Conservation (phyloP, 2,797 vertebrate species). For the Lophius americanus region DNA sequence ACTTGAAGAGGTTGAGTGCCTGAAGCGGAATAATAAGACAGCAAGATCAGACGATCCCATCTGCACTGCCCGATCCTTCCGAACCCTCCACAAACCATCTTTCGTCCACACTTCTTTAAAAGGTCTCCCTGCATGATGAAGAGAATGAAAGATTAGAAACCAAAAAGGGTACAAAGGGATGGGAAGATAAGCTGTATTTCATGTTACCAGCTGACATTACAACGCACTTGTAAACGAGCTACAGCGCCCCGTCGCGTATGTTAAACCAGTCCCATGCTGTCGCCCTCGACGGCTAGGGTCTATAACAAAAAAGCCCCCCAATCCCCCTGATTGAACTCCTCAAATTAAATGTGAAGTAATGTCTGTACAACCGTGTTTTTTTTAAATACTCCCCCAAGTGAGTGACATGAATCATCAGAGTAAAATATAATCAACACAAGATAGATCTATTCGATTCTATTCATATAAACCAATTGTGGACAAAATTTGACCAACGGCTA, state of each 20-base stretch:
- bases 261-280: neutral
- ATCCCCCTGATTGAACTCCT: no score
- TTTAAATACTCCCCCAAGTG: no score
- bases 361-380: no score
- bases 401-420: no score
- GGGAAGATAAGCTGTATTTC: constrained; percentile 51
- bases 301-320: no score
- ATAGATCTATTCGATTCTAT: no score
- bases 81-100: constrained; percentile 60
- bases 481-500: no score
- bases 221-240: constrained; percentile 56
- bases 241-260: neutral
- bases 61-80: constrained; percentile 56
- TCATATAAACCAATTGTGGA: no score
- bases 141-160: constrained; percentile 14
- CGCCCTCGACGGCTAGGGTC: no score
- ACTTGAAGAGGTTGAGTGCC: constrained; percentile 64
- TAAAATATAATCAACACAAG: no score
- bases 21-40: constrained; percentile 71
- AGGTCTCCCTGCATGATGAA: constrained; percentile 36
- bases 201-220: constrained; percentile 31
- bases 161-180: constrained; percentile 43
- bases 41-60: constrained; percentile 76
- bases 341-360: no score
- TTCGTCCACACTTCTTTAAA: constrained; percentile 55